phyloP scores from a whole-genome alignment of 1,140 invertebrate genomes.

The Chrysomallon squamiferum region DNA sequence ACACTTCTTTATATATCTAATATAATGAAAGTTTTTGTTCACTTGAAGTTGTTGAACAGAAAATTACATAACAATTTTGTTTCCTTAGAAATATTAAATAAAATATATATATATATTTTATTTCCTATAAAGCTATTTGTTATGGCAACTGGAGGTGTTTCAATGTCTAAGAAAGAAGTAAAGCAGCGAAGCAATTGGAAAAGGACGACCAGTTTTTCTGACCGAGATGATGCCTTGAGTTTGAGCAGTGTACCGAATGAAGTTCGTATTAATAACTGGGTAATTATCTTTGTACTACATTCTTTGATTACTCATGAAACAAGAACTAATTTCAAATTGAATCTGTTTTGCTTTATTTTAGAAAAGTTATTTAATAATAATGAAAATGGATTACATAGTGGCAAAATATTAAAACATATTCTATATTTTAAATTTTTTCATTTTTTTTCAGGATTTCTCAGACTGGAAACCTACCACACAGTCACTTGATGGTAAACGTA shows the following conservation, averaged over 20 bases:
- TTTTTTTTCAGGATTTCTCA: slow-evolving; percentile 48
- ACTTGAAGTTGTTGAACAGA: no score
- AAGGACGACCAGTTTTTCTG: slow-evolving; percentile 47
- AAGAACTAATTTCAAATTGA: background rate
- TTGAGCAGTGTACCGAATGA: slow-evolving; percentile 51
- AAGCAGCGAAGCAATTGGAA: slow-evolving; percentile 42
- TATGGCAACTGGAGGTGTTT: slow-evolving; percentile 45
- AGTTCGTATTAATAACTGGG: slow-evolving; percentile 56
- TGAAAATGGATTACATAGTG: background rate
- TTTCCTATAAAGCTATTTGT: background rate
- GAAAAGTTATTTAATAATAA: background rate
- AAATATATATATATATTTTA: no score
- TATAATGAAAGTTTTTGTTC: no score
- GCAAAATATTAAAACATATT: no score
- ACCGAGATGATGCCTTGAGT: slow-evolving; percentile 53
- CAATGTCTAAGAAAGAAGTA: slow-evolving; percentile 30
- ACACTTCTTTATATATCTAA: no score
- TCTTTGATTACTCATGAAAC: no score
- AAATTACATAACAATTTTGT: no score
- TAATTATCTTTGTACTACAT: slow-evolving; percentile 22
- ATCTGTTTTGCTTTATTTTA: background rate
- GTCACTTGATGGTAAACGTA: slow-evolving; percentile 43
- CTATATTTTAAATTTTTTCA: no score
- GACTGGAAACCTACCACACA: slow-evolving; percentile 47
- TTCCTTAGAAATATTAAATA: no score